Evolutionary conservation across 2,113 vertebrate species (phyloP), one percentile per base, ranked within the genome.

Genomic region (Tachuris rubrigastra): DNA sequence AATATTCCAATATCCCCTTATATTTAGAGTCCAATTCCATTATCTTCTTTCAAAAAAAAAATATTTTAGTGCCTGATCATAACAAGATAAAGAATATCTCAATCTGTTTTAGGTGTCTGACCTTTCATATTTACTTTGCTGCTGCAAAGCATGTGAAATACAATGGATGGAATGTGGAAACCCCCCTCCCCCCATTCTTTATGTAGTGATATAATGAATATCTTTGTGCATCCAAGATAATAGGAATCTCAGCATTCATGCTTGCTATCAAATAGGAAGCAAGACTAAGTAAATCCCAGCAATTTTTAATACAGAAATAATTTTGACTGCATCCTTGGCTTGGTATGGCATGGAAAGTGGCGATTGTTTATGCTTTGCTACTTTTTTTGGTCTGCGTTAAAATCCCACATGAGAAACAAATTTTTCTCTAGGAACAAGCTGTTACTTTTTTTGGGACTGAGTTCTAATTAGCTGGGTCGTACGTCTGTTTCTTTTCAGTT

Each of bases 401-500:
- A 94, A 84, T 91, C 72, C 73, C 68, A 88, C 81, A 91, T 42
- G 49, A 95, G 87, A 96, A 96, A 80, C 35, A 74, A 77, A 28
- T 95, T 85, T 94, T 93, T 86, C 71, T 94, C 85, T 91, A 80
- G 80, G 91, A 95, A 93, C 91, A 93, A 95, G 82, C 90, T 95
- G 77, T 97, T 93, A 74, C 87, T 91, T 93, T 91, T 92, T 91
- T 30, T 41, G 87, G 89, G 80, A 65, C 77, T 20, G 60, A 65
- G 8, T 53, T 95, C 77, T 89, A 89, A 88, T 89, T 92, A 85
- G 56, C 20, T 91, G 87, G 77, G 71, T 55, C 52, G 72, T 72
- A 72, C 0, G 31, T 37, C 74, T 95, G 84, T 74, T 94, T 95
- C 68, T 92, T 87, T 86, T 83, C 94, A 82, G 50, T 12, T 72